Conservation (phyloP, 2,113 vertebrate species). For the Anas platyrhynchos region DNA sequence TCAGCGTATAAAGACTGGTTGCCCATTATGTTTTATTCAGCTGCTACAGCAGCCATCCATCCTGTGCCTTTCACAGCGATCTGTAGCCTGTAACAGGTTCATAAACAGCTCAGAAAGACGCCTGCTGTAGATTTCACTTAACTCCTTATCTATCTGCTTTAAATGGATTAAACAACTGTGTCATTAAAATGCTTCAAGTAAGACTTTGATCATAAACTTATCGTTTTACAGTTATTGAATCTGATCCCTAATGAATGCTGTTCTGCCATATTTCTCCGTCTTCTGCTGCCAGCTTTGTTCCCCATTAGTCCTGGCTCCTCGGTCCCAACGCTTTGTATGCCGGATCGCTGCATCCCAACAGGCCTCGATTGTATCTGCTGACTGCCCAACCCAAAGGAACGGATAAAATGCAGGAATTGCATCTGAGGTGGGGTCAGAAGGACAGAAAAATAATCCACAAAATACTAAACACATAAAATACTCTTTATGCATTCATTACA, state of each 20-base stretch:
- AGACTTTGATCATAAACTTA: constrained; percentile 66
- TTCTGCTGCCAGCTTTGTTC: background rate
- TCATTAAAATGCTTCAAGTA: constrained; percentile 58
- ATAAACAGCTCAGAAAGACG: constrained; percentile 17
- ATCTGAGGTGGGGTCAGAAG: constrained; percentile 25
- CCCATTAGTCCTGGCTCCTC: constrained; percentile 20
- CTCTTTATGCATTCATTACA: background rate
- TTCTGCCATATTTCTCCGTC: constrained; percentile 5
- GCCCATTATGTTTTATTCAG: background rate
- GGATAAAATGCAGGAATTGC: constrained; percentile 43
- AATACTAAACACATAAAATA: background rate
- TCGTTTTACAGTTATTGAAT: constrained; percentile 55
- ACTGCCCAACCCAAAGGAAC: constrained; percentile 50
- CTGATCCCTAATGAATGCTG: constrained; percentile 34
- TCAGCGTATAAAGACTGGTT: background rate
- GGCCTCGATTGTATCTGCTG: constrained; percentile 3
- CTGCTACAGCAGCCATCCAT: background rate
- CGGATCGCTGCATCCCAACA: background rate
- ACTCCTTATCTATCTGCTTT: constrained; percentile 63
- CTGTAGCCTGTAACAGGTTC: constrained; percentile 20
- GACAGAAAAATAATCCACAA: constrained; percentile 52
- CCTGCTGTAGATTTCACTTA: constrained; percentile 52
- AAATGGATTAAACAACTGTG: constrained; percentile 29
- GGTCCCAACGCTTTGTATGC: constrained; percentile 29
- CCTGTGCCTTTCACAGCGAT: constrained; percentile 5